These are phyloP conservation scores for Dolichopus griseipennis DNA, from an alignment of 2,888 invertebrate genomes.

Conservation along the genomic window DNA sequence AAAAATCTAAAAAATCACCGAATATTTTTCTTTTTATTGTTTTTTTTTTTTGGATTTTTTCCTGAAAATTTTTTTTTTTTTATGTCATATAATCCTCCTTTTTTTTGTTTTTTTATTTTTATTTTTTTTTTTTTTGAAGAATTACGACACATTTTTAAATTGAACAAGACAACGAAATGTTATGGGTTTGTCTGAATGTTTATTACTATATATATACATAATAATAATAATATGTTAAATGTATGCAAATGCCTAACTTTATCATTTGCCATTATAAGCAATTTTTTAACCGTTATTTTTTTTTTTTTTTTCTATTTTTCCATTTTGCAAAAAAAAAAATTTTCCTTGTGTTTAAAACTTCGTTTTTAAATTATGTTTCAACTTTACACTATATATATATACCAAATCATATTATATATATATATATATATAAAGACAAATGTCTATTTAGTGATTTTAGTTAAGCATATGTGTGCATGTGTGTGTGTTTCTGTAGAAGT, in stretches of 20 bases:
- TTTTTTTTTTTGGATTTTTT: too few species aligned
- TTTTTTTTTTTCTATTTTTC: not conserved
- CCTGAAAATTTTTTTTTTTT: too few species aligned
- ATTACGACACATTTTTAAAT: conserved; percentile 6
- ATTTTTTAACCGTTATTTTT: not conserved
- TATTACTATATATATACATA: not conserved
- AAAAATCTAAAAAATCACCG: not conserved
- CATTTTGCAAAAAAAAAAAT: too few species aligned
- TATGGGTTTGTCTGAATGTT: not conserved
- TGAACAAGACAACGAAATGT: not conserved
- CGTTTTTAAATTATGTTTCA: not conserved
- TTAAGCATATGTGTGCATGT: too few species aligned
- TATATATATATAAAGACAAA: too few species aligned
- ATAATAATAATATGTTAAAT: too few species aligned
- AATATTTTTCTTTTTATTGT: not conserved
- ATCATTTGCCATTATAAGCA: not conserved
- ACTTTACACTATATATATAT: not conserved
- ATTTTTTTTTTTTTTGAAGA: not conserved
- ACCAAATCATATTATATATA: too few species aligned
- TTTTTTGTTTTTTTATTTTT: not conserved
- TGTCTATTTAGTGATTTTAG: too few species aligned
- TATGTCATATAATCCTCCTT: not conserved
- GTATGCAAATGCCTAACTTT: conserved; percentile 1
- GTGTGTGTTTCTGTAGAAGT: not conserved
- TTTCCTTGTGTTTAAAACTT: not conserved